Percentiles rank a stretch among this genome's conserved stretches.
These are phyloP conservation scores for Crax fasciolata DNA, from an alignment of 2,797 vertebrate species.

Conservation along the genomic window DNA sequence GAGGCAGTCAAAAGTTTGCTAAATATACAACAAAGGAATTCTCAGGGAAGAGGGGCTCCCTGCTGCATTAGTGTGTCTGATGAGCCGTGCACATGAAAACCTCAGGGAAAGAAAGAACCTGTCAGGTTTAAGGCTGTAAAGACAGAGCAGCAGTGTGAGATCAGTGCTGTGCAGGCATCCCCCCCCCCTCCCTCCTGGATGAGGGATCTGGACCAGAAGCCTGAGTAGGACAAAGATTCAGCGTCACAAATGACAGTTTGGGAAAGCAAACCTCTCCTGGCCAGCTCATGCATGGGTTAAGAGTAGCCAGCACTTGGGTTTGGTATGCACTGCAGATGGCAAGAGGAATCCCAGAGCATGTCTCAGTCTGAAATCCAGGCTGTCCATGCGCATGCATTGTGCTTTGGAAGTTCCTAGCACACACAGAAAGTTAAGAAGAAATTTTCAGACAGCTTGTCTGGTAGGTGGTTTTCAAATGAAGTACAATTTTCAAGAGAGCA, in stretches of 20 bases:
- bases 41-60: slow-evolving; percentile 48
- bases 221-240: background rate
- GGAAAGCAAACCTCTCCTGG: background rate
- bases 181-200: background rate
- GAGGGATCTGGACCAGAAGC: background rate
- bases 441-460: slow-evolving; percentile 49
- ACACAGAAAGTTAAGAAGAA: background rate
- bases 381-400: rapidly evolving
- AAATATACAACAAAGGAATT: slow-evolving; percentile 66
- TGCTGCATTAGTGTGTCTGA: slow-evolving; percentile 35
- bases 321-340: slow-evolving; percentile 31
- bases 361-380: background rate
- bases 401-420: background rate
- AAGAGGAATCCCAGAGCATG: slow-evolving; percentile 31
- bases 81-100: slow-evolving; percentile 4
- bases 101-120: background rate
- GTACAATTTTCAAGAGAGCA: slow-evolving; percentile 14
- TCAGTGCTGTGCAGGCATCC: background rate
- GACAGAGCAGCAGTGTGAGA: background rate
- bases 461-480: slow-evolving; percentile 39
- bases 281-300: background rate
- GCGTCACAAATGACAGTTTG: background rate
- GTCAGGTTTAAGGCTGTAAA: slow-evolving; percentile 8
- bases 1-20: slow-evolving; percentile 70
- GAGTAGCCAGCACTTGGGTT: background rate